Percentiles rank a stretch among this genome's conserved stretches.
Evolutionary conservation across 2,113 vertebrate genomes (phyloP).

Genomic region (Osmerus eperlanus): DNA sequence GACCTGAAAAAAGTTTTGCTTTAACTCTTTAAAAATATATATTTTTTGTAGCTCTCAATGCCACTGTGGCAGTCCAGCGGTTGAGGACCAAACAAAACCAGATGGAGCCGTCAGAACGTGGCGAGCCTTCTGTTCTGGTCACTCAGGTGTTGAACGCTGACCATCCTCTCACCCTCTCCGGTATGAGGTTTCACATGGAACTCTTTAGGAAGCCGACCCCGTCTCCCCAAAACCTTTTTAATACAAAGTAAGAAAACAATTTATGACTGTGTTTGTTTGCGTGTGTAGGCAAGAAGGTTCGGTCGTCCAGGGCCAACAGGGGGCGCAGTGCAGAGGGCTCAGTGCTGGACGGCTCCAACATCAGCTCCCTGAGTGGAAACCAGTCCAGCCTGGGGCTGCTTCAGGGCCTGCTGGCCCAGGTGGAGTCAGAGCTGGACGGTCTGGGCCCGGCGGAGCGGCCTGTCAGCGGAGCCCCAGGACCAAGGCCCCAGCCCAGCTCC

Average conservation of each 20-base stretch:
- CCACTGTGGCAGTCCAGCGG: slow-evolving; percentile 74
- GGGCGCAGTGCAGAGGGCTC: slow-evolving; percentile 30
- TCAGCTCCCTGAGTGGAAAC: slow-evolving; percentile 54
- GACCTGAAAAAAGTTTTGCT: not conserved
- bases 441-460: slow-evolving; percentile 70
- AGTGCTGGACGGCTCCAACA: slow-evolving; percentile 53
- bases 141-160: slow-evolving; percentile 80
- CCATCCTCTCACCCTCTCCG: slow-evolving; percentile 58
- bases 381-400: slow-evolving; percentile 78
- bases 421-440: slow-evolving; percentile 80
- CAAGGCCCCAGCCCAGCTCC: slow-evolving; percentile 32
- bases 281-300: slow-evolving; percentile 39
- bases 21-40: not conserved
- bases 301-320: slow-evolving; percentile 37
- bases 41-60: slow-evolving; percentile 79
- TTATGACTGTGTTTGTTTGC: not conserved
- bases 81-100: slow-evolving; percentile 59
- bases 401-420: slow-evolving; percentile 78
- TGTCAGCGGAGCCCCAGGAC: slow-evolving; percentile 27
- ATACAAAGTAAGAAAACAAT: not conserved
- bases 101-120: slow-evolving; percentile 27
- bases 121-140: slow-evolving; percentile 48
- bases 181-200: slow-evolving; percentile 33
- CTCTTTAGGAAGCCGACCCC: not conserved
- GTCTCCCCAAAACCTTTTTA: too few relatives aligned